Percentiles rank a stretch among this genome's conserved stretches.
Conservation (phyloP, 2,797 vertebrate species). For the Buphagus erythrorhynchus region DNA sequence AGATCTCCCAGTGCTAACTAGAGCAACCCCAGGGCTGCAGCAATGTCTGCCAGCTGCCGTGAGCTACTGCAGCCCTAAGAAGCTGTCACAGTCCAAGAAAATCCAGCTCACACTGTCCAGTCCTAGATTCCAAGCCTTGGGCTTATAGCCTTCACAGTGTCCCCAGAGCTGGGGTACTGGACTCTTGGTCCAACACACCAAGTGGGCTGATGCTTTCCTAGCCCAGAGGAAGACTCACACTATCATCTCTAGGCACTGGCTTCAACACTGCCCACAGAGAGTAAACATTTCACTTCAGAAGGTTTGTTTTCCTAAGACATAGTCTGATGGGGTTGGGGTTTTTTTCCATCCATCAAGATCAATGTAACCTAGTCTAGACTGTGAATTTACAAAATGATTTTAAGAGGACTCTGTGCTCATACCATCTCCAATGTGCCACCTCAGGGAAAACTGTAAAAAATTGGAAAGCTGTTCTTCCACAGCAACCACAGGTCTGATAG, state of each 20-base stretch:
- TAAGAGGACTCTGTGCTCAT: background rate
- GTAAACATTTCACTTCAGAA: background rate
- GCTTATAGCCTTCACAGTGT: background rate
- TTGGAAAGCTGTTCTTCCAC: background rate
- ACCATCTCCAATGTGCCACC: background rate
- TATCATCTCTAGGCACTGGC: background rate
- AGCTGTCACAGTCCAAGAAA: background rate
- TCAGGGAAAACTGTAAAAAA: background rate
- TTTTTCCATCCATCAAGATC: background rate
- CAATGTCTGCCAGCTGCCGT: background rate
- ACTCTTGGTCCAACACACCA: background rate
- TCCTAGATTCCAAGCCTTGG: background rate
- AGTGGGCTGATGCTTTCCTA: background rate
- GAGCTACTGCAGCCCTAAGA: background rate
- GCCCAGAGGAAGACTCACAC: background rate
- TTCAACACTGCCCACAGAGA: background rate
- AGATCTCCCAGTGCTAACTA: background rate
- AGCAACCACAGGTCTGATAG: background rate
- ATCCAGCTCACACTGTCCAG: background rate
- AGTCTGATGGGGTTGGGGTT: background rate
- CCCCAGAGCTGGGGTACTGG: background rate
- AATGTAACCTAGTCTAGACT: background rate
- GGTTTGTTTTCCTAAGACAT: background rate
- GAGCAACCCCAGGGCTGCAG: background rate
- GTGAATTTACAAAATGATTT: background rate